Percentiles rank a stretch among this genome's conserved stretches.
Evolutionary conservation across 2,888 invertebrate genomes (phyloP).

Genomic region (Trichopoda pennipes): DNA sequence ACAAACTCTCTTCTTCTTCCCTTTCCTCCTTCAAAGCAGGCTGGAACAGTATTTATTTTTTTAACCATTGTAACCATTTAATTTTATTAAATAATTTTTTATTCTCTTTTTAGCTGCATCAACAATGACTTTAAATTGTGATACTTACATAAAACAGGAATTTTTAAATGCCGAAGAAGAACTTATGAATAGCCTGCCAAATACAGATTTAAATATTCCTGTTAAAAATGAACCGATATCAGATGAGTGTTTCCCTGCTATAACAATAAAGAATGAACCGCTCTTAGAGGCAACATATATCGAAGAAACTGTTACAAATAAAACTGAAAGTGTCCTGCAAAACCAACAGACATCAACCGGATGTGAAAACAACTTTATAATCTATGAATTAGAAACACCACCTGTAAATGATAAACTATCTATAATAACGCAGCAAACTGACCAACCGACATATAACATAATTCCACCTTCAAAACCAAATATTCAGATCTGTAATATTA

Average conservation of each 20-base stretch:
- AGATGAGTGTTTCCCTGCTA: constrained; percentile 12
- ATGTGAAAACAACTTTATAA: constrained; percentile 53
- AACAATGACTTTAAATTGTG: constrained; percentile 24
- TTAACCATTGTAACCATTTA: no score
- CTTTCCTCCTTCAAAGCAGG: no score
- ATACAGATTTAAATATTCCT: constrained; percentile 3
- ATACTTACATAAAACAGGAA: constrained; percentile 54
- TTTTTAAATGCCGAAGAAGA: constrained; percentile 13
- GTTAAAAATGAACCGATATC: constrained; percentile 52
- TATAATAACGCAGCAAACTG: neutral
- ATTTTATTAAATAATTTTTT: neutral
- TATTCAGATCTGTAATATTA: neutral
- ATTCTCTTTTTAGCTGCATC: neutral
- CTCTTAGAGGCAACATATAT: neutral
- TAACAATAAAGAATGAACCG: constrained; percentile 46
- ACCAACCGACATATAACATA: neutral
- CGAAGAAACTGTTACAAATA: neutral
- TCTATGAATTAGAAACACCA: constrained; percentile 61
- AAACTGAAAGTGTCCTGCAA: constrained; percentile 29
- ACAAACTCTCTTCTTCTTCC: no score
- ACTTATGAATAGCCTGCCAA: neutral
- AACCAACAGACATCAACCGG: neutral
- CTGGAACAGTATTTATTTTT: no score
- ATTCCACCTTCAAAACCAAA: neutral
- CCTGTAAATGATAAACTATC: neutral